Base-by-base conservation (phyloP, 2,113 vertebrate species). In the Bubo blakistoni region DNA sequence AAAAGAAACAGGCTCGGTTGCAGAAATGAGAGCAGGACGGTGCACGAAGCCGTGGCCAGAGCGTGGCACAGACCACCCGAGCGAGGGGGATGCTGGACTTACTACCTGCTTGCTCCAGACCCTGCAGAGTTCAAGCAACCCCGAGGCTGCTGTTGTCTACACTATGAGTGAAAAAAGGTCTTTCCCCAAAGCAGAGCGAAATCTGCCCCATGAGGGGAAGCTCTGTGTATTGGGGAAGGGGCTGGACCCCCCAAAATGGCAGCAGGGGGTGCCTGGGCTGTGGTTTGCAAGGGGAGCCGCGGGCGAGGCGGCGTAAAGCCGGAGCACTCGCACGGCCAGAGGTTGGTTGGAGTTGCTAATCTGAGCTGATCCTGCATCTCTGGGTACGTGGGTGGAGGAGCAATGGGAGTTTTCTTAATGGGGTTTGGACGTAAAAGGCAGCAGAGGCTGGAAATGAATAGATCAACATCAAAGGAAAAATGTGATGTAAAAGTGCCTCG, bases 381-480 rank as follows among this genome's bases (percentile, higher is more conserved):
- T 2, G 26, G 27, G 10, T 3, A 0, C 1, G 26, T 8, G 66
- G 38, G 52, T 0, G 0, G 70, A 58, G 55, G 42, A 86, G 72
- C 54, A 8, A 6, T 2, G 34, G 7, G 57, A 63, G 25, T 16
- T 87, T 38, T 26, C 73, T 17, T 46, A 0, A 11, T 26, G 69
- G 72, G 17, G 2, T 52, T 90, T 61, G 67, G 38, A 58, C 4
- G 2, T 40, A 34, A 63, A 79, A 76, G 71, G 62, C 71, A 55
- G 67, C 1, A 10, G 71, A 82, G 32, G 71, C 65, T 72, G 93
- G 62, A 44, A 73, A n/a, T 2, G 40, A 52, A 7, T 11, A 38
- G 84, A 86, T 26, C 2, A 71, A 90, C 52, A 79, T 55, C 91
- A 86, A 94, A 92, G 88, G 57, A 8, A 54, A 79, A 62, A 54